Evolutionary conservation across 53 echinoderm and acorn worm species (phyloP), one percentile per base, ranked within the genome.

Genomic region (Holothuria leucospilota): DNA sequence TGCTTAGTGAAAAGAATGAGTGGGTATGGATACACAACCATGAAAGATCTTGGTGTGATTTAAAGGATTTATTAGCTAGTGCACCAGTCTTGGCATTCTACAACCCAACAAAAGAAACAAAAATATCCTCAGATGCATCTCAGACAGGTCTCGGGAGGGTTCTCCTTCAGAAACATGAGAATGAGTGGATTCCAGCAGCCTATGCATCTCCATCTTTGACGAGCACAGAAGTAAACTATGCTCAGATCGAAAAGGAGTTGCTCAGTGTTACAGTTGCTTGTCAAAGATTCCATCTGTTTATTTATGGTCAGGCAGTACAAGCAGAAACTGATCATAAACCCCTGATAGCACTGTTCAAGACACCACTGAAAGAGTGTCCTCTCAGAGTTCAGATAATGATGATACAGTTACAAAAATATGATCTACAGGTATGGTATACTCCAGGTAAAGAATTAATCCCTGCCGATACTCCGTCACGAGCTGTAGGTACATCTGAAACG

Each of bases 321-420:
- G 90, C 81, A 16, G 85, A 88, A 29, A 93, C 90, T 8, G 82
- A 90, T 58, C 93, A 90, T 71, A 90, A 87, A 63, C 90, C 93
- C 27, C 68, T 92, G 13, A 59, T 82, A 21, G 46, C 82, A 10
- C 29, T 88, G 23, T 88, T 88, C 60, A 68, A 39, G 2, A 88
- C 67, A 68, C 38, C 59, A 63, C 59, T 88, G 18, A 58, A 24
- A 1, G 82, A 88, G 39, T 90, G 85, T 58, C 85, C 91, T 20
- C 63, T 91, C 29, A 20, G 88, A 20, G 77, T 91, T 18, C 91
- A 91, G 27, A 26, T 68, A n/a, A 59, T 86, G 49, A 59, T 90
- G 23, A 77, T 90, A 20, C 74, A 78, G 68, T 30, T 90, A 39
- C 90, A 86, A 53, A 86, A 78, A 86, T 90, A 86, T 69, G 81